Evolutionary conservation across 2,113 vertebrate genomes (phyloP).

Genomic region (Oreotrochilus melanogaster): DNA sequence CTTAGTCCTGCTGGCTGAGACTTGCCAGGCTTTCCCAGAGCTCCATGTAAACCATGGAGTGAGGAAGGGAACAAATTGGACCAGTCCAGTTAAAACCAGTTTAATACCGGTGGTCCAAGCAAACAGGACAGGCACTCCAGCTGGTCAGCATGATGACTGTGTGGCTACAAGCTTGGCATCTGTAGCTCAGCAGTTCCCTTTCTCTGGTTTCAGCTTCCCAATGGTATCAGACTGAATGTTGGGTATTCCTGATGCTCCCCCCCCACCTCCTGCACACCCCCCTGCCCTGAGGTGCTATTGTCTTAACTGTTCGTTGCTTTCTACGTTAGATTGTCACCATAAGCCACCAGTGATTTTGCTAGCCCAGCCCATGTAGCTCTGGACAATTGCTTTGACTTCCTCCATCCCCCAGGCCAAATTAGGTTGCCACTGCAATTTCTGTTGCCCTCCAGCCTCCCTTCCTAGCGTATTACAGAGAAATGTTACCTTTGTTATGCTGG

Average conservation of each 20-base stretch:
- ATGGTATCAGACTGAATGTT: not conserved
- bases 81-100: not conserved
- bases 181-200: not conserved
- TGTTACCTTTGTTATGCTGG: conserved; percentile 53
- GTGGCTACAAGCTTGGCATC: not conserved
- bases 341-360: not conserved
- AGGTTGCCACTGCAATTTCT: conserved; percentile 51
- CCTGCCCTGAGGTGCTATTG: not conserved
- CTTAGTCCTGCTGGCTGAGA: not conserved
- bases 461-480: conserved; percentile 7
- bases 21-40: not conserved
- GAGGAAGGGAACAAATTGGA: rapidly evolving
- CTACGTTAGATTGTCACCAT: not conserved
- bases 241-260: not conserved
- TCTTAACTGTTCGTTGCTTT: not conserved
- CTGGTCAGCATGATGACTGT: rapidly evolving
- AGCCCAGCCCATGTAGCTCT: not conserved
- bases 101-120: not conserved
- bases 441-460: conserved; percentile 45
- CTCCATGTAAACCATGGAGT: rapidly evolving
- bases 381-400: conserved; percentile 41
- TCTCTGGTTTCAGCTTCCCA: not conserved
- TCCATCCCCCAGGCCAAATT: conserved; percentile 16
- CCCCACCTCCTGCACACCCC: rapidly evolving
- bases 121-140: not conserved